These are phyloP conservation scores for Centruroides sculpturatus DNA, from an alignment of 1,140 invertebrate species.

Conservation along the genomic window DNA sequence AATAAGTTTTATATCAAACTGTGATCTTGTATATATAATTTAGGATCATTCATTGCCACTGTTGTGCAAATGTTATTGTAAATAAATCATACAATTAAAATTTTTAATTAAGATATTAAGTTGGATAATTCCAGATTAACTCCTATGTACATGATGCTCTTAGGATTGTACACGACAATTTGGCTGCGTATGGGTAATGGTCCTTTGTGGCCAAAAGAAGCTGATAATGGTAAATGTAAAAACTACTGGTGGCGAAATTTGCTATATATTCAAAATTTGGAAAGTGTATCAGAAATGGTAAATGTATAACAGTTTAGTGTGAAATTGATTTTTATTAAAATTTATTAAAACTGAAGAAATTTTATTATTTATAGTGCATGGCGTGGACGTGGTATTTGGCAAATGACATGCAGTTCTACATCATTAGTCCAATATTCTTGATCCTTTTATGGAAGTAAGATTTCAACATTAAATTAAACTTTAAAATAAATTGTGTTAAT, in stretches of 20 bases:
- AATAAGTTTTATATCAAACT: too few species aligned
- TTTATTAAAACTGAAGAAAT: background rate
- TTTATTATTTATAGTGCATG: slow-evolving; percentile 43
- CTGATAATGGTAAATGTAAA: slow-evolving; percentile 6
- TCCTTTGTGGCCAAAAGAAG: slow-evolving; percentile 2
- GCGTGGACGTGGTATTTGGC: slow-evolving; percentile 29
- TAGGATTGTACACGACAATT: background rate
- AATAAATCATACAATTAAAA: too few species aligned
- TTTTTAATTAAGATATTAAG: too few species aligned
- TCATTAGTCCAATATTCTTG: slow-evolving; percentile 25
- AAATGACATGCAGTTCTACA: slow-evolving; percentile 29
- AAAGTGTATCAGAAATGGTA: background rate
- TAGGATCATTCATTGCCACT: too few species aligned
- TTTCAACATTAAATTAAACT: background rate
- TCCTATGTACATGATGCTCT: slow-evolving; percentile 1
- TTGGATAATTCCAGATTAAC: slow-evolving; percentile 10
- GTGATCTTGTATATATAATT: too few species aligned
- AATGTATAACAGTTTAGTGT: background rate
- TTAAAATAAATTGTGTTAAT: background rate
- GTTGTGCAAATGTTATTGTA: too few species aligned
- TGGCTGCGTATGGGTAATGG: background rate
- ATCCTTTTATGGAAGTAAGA: slow-evolving; percentile 18
- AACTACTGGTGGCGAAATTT: slow-evolving; percentile 20
- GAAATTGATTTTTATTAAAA: too few species aligned
- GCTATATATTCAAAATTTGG: slow-evolving; percentile 17